These are phyloP conservation scores for Archaeoteleia sp. DNA, from an alignment of 2,888 invertebrate genomes.

Conservation along the genomic window DNA sequence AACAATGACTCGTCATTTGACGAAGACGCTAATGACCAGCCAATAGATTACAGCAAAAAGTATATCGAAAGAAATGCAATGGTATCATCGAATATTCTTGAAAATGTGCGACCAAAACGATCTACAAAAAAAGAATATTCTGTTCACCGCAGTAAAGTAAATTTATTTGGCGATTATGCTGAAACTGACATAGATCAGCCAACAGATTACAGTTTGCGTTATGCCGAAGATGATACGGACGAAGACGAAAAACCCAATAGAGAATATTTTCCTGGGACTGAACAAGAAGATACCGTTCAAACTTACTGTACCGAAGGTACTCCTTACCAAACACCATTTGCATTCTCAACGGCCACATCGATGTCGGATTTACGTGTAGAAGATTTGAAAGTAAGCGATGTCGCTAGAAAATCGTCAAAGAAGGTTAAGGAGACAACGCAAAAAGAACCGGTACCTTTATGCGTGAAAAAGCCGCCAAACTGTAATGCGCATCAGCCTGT, in stretches of 20 bases:
- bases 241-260: slow-evolving; percentile 69
- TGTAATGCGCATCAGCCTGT: slow-evolving; percentile 47
- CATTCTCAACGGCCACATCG: slow-evolving; percentile 91
- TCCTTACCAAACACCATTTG: slow-evolving; percentile 83
- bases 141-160: slow-evolving; percentile 62
- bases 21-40: slow-evolving; percentile 74
- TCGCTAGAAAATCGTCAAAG: slow-evolving; percentile 56
- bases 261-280: slow-evolving; percentile 65
- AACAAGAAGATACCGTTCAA: slow-evolving; percentile 86
- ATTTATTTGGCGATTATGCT: slow-evolving; percentile 81
- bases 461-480: slow-evolving; percentile 15
- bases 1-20: slow-evolving; percentile 52
- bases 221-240: slow-evolving; percentile 89
- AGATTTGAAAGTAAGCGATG: slow-evolving; percentile 64
- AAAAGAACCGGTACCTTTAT: slow-evolving; percentile 51
- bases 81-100: slow-evolving; percentile 38
- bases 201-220: slow-evolving; percentile 92
- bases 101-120: slow-evolving; percentile 44
- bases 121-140: slow-evolving; percentile 61
- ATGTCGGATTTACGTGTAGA: slow-evolving; percentile 86
- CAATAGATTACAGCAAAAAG: slow-evolving; percentile 78
- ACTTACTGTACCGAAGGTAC: slow-evolving; percentile 96
- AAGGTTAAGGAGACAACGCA: slow-evolving; percentile 47
- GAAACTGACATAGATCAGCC: slow-evolving; percentile 95
- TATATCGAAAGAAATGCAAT: slow-evolving; percentile 71